Evolutionary conservation across 2,888 invertebrate species (phyloP).

Genomic region (Latrodectus elegans): DNA sequence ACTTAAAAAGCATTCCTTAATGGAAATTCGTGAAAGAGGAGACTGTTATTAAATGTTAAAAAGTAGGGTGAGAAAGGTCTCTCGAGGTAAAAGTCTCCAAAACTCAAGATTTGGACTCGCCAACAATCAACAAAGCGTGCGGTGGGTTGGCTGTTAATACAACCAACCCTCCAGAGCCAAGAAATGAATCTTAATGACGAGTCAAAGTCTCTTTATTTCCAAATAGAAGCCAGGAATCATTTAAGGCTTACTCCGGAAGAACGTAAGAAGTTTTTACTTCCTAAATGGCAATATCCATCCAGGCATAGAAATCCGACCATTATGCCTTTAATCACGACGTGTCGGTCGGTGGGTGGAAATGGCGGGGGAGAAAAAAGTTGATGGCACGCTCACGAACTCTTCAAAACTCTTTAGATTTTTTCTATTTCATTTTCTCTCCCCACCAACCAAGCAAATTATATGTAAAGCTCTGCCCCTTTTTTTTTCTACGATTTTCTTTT

Average conservation of each 20-base stretch:
- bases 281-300: conserved; percentile 18
- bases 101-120: neutral
- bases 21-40: neutral
- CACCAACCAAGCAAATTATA: conserved; percentile 21
- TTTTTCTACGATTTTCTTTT: neutral
- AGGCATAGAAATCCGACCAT: conserved; percentile 31
- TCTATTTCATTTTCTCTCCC: neutral
- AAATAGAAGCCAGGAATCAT: conserved; percentile 31
- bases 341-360: neutral
- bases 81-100: neutral
- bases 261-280: conserved; percentile 12
- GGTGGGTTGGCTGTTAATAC: conserved; percentile 28
- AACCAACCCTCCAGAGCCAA: neutral
- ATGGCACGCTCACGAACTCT: conserved; percentile 56
- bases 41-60: conserved; percentile 47
- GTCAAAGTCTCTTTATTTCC: neutral
- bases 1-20: too few relatives aligned
- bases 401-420: neutral
- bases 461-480: conserved; percentile 10
- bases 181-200: conserved; percentile 31
- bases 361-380: conserved; percentile 9
- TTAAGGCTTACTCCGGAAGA: conserved; percentile 22
- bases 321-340: conserved; percentile 52
- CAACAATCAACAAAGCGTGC: conserved; percentile 9
- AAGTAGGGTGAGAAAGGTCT: conserved; percentile 59